phyloP scores from a whole-genome alignment of 2,113 vertebrate species.

The Trinectes maculatus region DNA sequence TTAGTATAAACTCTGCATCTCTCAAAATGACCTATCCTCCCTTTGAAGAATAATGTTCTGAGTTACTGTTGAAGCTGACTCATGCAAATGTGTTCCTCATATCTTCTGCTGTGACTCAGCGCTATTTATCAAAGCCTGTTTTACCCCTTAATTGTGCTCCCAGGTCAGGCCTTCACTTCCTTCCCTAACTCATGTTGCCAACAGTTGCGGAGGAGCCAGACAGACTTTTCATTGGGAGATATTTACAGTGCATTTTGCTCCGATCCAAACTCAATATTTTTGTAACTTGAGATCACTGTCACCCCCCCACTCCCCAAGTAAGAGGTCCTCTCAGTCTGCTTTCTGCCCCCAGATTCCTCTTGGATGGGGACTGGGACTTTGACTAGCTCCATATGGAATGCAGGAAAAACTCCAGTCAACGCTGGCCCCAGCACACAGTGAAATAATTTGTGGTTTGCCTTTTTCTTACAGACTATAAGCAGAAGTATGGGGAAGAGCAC shows the following conservation, averaged over 20 bases:
- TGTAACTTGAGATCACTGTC: constrained; percentile 70
- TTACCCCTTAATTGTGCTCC: constrained; percentile 45
- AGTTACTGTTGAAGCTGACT: constrained; percentile 33
- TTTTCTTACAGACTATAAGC: constrained; percentile 92
- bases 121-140: constrained; percentile 42
- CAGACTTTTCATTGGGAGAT: constrained; percentile 45
- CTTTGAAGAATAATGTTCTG: constrained; percentile 12
- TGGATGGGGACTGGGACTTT: constrained; percentile 73
- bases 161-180: constrained; percentile 62
- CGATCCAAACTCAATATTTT: constrained; percentile 81
- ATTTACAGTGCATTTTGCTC: constrained; percentile 64
- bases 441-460: constrained; percentile 79
- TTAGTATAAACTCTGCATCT: neutral
- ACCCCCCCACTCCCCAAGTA: constrained; percentile 26
- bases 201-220: constrained; percentile 31
- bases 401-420: constrained; percentile 80
- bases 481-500: constrained; percentile 98
- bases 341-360: constrained; percentile 72
- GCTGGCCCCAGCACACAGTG: constrained; percentile 79
- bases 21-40: constrained; percentile 30
- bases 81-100: constrained; percentile 36
- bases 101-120: constrained; percentile 51
- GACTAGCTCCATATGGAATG: constrained; percentile 85
- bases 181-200: constrained; percentile 58
- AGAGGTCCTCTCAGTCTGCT: constrained; percentile 56